These are phyloP conservation scores for Sula dactylatra DNA, from an alignment of 2,113 vertebrate species.

Conservation along the genomic window DNA sequence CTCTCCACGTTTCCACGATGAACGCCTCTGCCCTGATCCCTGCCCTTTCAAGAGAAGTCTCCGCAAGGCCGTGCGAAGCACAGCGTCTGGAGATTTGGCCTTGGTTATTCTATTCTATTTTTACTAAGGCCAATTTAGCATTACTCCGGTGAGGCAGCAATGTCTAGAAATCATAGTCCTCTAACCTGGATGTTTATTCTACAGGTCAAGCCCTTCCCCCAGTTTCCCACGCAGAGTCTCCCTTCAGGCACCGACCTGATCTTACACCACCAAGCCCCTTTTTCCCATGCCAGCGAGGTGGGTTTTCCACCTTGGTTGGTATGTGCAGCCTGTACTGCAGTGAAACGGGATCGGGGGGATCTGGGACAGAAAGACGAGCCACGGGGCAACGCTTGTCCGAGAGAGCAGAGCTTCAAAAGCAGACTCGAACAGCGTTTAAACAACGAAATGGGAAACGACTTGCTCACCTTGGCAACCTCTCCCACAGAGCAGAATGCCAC, in stretches of 20 bases:
- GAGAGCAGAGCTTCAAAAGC: not conserved
- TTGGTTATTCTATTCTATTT: not conserved
- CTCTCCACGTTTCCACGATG: rapidly evolving
- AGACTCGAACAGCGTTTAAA: not conserved
- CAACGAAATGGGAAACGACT: not conserved
- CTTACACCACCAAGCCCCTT: not conserved
- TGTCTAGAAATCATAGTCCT: not conserved
- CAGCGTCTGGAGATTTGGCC: rapidly evolving
- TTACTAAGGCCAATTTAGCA: not conserved
- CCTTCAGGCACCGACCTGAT: not conserved
- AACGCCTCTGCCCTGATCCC: not conserved
- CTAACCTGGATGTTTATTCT: not conserved
- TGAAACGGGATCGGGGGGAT: too few relatives aligned
- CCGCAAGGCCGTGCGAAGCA: not conserved
- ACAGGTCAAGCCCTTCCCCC: too few relatives aligned
- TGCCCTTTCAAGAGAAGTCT: not conserved
- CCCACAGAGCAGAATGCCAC: not conserved
- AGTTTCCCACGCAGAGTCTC: not conserved
- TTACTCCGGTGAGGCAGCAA: not conserved
- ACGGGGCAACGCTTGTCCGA: rapidly evolving
- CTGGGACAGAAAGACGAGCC: not conserved
- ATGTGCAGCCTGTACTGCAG: rapidly evolving
- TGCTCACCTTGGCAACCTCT: not conserved
- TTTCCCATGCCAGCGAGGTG: not conserved
- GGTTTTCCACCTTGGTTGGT: not conserved